Evolutionary conservation across 2,797 vertebrate genomes (phyloP).

Genomic region (Ptychadena robeensis): DNA sequence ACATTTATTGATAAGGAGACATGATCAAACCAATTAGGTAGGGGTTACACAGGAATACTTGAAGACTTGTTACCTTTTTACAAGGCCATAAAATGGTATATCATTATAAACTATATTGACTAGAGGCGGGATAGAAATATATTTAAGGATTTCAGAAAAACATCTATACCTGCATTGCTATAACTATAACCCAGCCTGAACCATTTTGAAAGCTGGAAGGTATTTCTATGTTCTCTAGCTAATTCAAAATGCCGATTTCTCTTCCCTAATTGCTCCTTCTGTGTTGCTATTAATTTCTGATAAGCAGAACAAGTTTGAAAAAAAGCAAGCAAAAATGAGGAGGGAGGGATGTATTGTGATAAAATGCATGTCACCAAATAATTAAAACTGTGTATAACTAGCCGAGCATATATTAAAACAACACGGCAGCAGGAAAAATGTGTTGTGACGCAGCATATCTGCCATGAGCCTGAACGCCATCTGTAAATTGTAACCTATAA

Average conservation of each 20-base stretch:
- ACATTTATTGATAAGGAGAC: no score
- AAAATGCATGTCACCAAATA: slow-evolving; percentile 37
- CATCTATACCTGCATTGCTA: no score
- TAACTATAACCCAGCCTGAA: background rate
- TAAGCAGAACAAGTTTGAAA: slow-evolving; percentile 32
- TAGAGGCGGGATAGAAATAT: no score
- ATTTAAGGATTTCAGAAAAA: no score
- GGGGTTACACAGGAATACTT: no score
- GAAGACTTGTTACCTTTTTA: no score
- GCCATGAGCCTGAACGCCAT: background rate
- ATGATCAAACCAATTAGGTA: no score
- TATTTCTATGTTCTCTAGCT: background rate
- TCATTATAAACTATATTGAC: no score
- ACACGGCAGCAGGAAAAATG: background rate
- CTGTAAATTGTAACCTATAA: background rate
- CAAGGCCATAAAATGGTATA: no score
- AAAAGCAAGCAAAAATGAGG: slow-evolving; percentile 20
- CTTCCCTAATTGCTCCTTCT: slow-evolving; percentile 35
- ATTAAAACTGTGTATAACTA: slow-evolving; percentile 48
- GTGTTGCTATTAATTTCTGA: slow-evolving; percentile 49
- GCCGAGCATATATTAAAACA: slow-evolving; percentile 40
- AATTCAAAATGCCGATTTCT: slow-evolving; percentile 11
- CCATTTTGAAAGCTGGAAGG: background rate
- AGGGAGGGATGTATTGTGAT: slow-evolving; percentile 47
- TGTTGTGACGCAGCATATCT: background rate